Conservation (phyloP, 2,888 invertebrate genomes). For the Eucera pruinosa region DNA sequence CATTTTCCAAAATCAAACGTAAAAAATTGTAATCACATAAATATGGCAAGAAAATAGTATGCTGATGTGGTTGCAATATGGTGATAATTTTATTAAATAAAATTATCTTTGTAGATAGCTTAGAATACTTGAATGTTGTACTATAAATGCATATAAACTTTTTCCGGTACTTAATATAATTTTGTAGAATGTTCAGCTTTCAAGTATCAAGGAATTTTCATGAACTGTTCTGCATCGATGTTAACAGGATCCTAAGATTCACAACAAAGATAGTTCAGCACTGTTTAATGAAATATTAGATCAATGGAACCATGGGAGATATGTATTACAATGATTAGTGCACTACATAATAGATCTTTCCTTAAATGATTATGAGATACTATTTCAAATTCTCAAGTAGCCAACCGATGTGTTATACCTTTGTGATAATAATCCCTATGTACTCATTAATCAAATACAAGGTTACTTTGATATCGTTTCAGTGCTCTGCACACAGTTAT, state of each 20-base stretch:
- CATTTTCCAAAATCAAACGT: too few relatives aligned
- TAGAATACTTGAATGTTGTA: too few relatives aligned
- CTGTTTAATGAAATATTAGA: too few relatives aligned
- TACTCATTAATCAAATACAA: slow-evolving; percentile 15
- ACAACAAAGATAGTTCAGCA: background rate
- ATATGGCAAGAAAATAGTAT: too few relatives aligned
- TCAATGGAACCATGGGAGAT: background rate
- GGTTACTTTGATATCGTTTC: slow-evolving; percentile 20
- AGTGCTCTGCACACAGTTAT: slow-evolving; percentile 28
- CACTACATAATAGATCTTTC: background rate
- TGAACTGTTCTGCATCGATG: background rate
- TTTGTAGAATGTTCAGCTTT: background rate
- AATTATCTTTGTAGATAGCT: too few relatives aligned
- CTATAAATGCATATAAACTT: too few relatives aligned
- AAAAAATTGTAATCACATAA: too few relatives aligned
- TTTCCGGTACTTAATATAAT: too few relatives aligned
- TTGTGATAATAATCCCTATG: background rate
- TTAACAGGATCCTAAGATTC: background rate
- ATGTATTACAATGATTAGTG: background rate
- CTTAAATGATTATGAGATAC: background rate
- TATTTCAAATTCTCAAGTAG: background rate
- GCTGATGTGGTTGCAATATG: too few relatives aligned
- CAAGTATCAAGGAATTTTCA: background rate
- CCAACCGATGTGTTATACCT: too few relatives aligned
- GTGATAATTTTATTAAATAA: too few relatives aligned